Conservation (phyloP, 92 coral and sea anemone species). For the Plumapathes pennacea region DNA sequence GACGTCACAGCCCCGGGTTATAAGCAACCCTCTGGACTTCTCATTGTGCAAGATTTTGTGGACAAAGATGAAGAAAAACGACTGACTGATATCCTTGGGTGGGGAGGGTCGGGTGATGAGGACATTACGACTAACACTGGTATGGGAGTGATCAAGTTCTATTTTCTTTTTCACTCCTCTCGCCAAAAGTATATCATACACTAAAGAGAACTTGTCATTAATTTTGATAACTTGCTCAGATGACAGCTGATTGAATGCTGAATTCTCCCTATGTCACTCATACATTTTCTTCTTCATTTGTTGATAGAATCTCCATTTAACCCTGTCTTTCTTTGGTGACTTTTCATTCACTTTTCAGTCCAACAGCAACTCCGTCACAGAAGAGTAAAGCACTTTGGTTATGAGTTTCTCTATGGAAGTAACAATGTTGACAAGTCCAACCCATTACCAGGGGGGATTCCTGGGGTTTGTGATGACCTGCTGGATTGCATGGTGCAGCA, state of each 20-base stretch:
- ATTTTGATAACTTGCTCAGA: no score
- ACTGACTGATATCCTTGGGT: conserved; percentile 59
- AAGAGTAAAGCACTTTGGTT: conserved; percentile 93
- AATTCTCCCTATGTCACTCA: no score
- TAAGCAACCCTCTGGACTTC: conserved; percentile 71
- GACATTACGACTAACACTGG: no score
- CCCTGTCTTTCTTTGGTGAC: background rate
- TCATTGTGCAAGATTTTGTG: conserved; percentile 71
- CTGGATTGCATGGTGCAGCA: conserved; percentile 61
- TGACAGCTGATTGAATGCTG: no score
- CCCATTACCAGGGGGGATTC: conserved; percentile 85
- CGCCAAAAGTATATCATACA: no score
- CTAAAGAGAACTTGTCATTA: no score
- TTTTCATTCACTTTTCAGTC: conserved; percentile 30
- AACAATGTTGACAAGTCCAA: conserved; percentile 77
- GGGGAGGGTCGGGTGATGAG: conserved; percentile 30
- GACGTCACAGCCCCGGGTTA: conserved; percentile 31
- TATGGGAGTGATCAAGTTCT: no score
- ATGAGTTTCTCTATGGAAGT: conserved; percentile 87
- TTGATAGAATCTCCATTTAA: background rate
- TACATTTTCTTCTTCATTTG: background rate
- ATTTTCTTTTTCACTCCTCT: no score
- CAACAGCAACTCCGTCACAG: conserved; percentile 88
- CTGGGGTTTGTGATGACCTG: conserved; percentile 61
- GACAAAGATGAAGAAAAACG: conserved; percentile 65